Conservation (phyloP, 2,888 invertebrate genomes). For the Conomelus anceps region DNA sequence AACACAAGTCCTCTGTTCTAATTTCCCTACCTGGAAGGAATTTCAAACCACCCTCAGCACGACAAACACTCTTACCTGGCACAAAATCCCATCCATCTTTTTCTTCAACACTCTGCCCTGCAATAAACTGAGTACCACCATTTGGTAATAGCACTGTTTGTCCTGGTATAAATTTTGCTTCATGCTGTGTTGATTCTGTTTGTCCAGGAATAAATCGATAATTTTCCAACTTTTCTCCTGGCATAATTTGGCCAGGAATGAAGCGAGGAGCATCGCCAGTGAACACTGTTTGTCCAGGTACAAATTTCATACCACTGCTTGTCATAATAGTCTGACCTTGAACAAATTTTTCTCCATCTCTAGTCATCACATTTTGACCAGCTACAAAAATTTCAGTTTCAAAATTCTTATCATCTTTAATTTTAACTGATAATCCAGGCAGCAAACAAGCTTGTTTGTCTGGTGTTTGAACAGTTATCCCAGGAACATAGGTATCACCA, state of each 20-base stretch:
- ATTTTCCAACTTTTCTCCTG: constrained; percentile 40
- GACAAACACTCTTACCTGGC: constrained; percentile 66
- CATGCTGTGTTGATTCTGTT: constrained; percentile 64
- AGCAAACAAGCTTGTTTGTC: constrained; percentile 61
- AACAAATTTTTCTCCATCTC: constrained; percentile 51
- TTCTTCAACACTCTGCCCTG: constrained; percentile 68
- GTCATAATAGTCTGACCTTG: constrained; percentile 56
- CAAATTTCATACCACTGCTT: constrained; percentile 49
- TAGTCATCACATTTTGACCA: constrained; percentile 54
- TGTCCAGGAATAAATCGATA: constrained; percentile 64
- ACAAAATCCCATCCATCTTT: constrained; percentile 70
- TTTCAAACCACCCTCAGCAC: constrained; percentile 53
- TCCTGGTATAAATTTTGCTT: constrained; percentile 66
- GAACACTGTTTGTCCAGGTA: constrained; percentile 57
- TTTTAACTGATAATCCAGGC: constrained; percentile 62
- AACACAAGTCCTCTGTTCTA: constrained; percentile 60
- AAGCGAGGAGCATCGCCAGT: constrained; percentile 58
- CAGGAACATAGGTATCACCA: constrained; percentile 63
- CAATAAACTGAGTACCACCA: constrained; percentile 64
- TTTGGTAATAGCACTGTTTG: constrained; percentile 64
- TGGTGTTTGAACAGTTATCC: constrained; percentile 61
- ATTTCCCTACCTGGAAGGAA: constrained; percentile 64
- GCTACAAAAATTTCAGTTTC: constrained; percentile 50
- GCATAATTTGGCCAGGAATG: constrained; percentile 56
- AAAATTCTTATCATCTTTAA: constrained; percentile 44